Evolutionary conservation across 92 coral and sea anemone genomes (phyloP).

Genomic region (Galaxea fascicularis): DNA sequence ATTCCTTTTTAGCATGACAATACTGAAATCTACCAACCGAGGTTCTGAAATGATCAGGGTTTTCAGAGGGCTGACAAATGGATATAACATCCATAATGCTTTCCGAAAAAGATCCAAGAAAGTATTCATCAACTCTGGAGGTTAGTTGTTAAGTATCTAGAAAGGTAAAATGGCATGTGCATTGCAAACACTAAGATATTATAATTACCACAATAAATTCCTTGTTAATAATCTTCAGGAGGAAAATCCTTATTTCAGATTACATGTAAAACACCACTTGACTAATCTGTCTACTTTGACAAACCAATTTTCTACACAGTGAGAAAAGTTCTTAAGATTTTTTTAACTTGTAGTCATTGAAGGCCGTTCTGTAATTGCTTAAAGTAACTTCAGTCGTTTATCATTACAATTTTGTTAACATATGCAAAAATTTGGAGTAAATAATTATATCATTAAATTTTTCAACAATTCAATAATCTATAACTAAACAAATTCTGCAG

Average conservation of each 20-base stretch:
- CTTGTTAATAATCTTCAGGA: not conserved
- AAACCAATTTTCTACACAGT: not conserved
- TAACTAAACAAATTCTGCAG: not conserved
- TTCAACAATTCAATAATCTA: not conserved
- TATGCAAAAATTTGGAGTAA: too few relatives aligned
- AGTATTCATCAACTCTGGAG: slow-evolving; percentile 18
- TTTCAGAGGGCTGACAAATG: slow-evolving; percentile 8
- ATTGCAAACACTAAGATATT: not conserved
- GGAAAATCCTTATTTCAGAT: not conserved
- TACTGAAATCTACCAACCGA: slow-evolving; percentile 7
- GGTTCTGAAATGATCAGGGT: slow-evolving; percentile 9
- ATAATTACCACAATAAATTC: not conserved
- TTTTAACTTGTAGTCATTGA: not conserved
- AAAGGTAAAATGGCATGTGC: too few relatives aligned
- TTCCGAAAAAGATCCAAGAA: slow-evolving; percentile 1
- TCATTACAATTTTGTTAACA: too few relatives aligned
- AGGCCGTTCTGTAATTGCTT: not conserved
- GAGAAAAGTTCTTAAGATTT: not conserved
- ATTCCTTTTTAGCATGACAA: slow-evolving; percentile 6
- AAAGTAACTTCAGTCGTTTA: too few relatives aligned
- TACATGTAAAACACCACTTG: not conserved
- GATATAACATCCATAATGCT: slow-evolving; percentile 14
- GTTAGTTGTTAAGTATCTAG: not conserved
- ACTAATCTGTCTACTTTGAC: not conserved
- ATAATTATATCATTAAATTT: not conserved